Conservation (phyloP, 2,888 invertebrate genomes). For the Rhabditoides inermis region DNA sequence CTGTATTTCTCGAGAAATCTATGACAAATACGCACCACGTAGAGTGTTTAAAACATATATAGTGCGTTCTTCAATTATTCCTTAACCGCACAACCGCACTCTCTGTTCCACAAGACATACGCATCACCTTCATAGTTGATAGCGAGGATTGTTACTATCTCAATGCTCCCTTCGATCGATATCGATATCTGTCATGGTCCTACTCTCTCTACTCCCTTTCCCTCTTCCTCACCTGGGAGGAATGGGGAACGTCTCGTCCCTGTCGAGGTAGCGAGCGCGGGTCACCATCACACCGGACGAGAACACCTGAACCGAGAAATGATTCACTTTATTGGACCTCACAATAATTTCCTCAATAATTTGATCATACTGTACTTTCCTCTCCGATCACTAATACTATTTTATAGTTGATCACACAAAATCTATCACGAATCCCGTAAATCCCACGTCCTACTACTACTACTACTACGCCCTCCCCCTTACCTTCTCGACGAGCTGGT, state of each 20-base stretch:
- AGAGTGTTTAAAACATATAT: too few relatives aligned
- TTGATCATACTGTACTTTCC: not conserved
- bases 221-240: constrained; percentile 54
- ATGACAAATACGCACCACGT: too few relatives aligned
- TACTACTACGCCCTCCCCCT: not conserved
- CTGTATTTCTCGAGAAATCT: too few relatives aligned
- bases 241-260: constrained; percentile 53
- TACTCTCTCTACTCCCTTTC: too few relatives aligned
- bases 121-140: not conserved
- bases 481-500: constrained; percentile 37
- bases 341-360: not conserved
- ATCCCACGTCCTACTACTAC: too few relatives aligned
- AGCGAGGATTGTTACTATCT: too few relatives aligned
- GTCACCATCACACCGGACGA: constrained; percentile 53
- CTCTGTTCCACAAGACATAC: not conserved
- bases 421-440: too few relatives aligned
- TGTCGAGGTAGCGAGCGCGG: constrained; percentile 54
- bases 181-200: not conserved
- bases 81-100: not conserved
- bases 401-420: not conserved
- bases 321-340: too few relatives aligned
- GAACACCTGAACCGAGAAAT: too few relatives aligned
- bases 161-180: not conserved
- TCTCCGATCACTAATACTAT: not conserved
- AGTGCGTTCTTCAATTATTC: too few relatives aligned